Evolutionary conservation across 2,888 invertebrate species (phyloP).

Genomic region (Rhyacophila evoluta): DNA sequence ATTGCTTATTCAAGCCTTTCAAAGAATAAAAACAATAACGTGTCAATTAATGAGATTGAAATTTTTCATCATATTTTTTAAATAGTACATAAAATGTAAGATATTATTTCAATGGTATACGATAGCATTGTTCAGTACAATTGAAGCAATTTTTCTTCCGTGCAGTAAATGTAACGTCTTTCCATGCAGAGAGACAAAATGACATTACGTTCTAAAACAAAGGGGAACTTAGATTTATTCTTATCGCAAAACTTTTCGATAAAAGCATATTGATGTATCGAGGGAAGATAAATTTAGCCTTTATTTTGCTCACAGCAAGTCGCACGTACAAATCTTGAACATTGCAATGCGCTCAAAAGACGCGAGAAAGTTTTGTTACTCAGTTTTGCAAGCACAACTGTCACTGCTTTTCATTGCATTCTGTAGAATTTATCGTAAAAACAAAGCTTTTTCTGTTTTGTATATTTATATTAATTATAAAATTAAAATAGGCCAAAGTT

Average conservation of each 20-base stretch:
- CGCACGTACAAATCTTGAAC: background rate
- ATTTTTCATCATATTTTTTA: too few species aligned
- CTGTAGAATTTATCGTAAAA: too few species aligned
- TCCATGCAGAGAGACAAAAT: background rate
- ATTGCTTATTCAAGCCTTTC: too few species aligned
- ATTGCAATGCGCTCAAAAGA: background rate
- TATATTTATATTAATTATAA: too few species aligned
- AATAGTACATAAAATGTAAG: too few species aligned
- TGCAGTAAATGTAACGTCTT: background rate
- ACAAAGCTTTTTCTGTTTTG: too few species aligned
- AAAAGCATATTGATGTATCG: background rate
- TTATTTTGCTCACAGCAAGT: background rate
- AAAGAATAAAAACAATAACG: too few species aligned
- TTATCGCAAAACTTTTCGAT: background rate
- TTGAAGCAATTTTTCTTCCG: background rate
- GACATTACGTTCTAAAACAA: conserved; percentile 1
- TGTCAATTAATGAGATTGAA: too few species aligned
- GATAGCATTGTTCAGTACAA: background rate
- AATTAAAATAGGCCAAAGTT: too few species aligned
- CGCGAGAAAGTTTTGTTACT: background rate
- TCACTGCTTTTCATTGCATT: too few species aligned
- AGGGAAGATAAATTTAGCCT: background rate
- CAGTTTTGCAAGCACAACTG: too few species aligned
- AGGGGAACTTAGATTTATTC: background rate
- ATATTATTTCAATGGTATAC: too few species aligned